phyloP scores from a whole-genome alignment of 2,797 vertebrate genomes.

The Paguma larvata region DNA sequence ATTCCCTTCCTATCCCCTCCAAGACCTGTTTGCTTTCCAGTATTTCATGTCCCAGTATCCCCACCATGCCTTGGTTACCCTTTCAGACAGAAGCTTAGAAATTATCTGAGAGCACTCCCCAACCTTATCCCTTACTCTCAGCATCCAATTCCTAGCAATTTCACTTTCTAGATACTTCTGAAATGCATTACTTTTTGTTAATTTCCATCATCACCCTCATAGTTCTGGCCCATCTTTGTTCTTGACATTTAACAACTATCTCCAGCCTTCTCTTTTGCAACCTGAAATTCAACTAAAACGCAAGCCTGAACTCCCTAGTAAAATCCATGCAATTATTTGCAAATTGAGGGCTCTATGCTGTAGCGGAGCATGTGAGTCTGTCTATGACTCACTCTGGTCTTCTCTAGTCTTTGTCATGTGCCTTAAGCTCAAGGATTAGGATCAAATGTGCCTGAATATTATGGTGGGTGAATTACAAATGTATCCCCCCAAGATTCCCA shows the following conservation, averaged over 20 bases:
- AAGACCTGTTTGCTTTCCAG: neutral
- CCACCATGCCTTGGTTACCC: neutral
- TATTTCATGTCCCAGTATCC: neutral
- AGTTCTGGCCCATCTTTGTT: neutral
- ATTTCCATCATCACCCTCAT: neutral
- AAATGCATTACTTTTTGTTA: neutral
- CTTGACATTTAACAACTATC: neutral
- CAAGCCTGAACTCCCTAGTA: neutral
- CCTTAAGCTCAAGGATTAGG: neutral
- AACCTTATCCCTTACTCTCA: neutral
- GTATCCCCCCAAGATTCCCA: neutral
- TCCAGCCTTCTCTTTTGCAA: neutral
- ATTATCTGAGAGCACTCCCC: neutral
- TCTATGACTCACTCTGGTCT: neutral
- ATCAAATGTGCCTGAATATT: neutral
- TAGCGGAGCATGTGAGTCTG: neutral
- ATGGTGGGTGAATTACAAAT: neutral
- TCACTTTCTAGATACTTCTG: neutral
- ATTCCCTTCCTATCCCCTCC: neutral
- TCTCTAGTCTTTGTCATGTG: neutral
- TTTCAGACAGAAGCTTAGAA: neutral
- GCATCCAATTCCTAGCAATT: neutral
- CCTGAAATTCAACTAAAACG: neutral
- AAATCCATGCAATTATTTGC: neutral
- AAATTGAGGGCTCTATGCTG: neutral